Conservation (phyloP, 2,888 invertebrate species). For the Drosophila rellima region DNA sequence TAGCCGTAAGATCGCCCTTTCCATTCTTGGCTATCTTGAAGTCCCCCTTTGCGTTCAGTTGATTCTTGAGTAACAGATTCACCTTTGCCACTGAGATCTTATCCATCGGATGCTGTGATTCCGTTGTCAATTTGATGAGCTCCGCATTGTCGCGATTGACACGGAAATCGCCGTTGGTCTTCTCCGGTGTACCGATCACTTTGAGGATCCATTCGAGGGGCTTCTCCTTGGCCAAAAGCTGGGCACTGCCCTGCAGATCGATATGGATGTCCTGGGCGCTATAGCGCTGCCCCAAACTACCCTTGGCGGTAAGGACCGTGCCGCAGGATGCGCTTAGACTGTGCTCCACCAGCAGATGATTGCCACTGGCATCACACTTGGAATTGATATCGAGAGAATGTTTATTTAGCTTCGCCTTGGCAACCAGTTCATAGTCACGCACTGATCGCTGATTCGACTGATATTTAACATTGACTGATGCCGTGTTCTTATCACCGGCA, state of each 20-base stretch:
- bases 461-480: constrained; percentile 86
- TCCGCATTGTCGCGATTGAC: constrained; percentile 80
- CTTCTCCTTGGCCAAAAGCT: constrained; percentile 79
- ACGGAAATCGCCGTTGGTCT: constrained; percentile 85
- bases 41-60: constrained; percentile 88
- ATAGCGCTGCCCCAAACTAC: constrained; percentile 81
- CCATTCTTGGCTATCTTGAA: constrained; percentile 88
- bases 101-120: constrained; percentile 82
- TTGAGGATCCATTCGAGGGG: constrained; percentile 76
- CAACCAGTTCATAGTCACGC: constrained; percentile 87
- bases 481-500: constrained; percentile 88
- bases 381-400: constrained; percentile 78
- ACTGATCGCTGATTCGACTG: constrained; percentile 84
- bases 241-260: constrained; percentile 78
- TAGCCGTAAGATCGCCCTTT: constrained; percentile 87
- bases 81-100: constrained; percentile 85
- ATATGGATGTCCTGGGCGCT: constrained; percentile 79
- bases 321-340: constrained; percentile 82
- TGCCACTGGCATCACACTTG: constrained; percentile 83
- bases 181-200: constrained; percentile 81
- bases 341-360: constrained; percentile 79
- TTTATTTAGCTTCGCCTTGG: constrained; percentile 87
- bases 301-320: constrained; percentile 76
- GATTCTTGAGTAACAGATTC: constrained; percentile 88
- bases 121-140: constrained; percentile 68